phyloP scores from a whole-genome alignment of 1,140 invertebrate genomes.

The Eciton burchellii region DNA sequence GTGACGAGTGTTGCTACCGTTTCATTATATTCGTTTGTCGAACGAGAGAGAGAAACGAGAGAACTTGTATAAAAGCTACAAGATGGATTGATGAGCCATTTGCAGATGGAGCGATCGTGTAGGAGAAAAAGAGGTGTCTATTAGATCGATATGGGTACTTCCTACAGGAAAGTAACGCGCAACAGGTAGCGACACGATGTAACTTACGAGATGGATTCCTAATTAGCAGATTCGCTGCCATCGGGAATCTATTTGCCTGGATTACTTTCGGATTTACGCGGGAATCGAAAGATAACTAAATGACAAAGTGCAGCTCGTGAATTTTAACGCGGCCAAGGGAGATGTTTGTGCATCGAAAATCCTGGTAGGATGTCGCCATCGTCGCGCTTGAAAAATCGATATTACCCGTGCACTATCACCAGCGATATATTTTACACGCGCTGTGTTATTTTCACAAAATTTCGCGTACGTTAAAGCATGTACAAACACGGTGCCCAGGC shows the following conservation, averaged over 20 bases:
- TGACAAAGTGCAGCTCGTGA: constrained; percentile 46
- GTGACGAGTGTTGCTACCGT: neutral
- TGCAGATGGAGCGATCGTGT: constrained; percentile 4
- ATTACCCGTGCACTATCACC: constrained; percentile 31
- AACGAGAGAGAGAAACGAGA: neutral
- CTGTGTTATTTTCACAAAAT: constrained; percentile 15
- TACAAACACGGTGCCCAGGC: neutral
- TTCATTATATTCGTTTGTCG: neutral
- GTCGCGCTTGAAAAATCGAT: constrained; percentile 59
- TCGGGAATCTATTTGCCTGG: constrained; percentile 18
- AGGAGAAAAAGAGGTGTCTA: constrained; percentile 42
- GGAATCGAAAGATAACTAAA: constrained; percentile 45
- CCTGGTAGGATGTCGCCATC: constrained; percentile 37
- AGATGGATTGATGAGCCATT: constrained; percentile 1
- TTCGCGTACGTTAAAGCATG: constrained; percentile 16
- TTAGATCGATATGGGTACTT: constrained; percentile 66
- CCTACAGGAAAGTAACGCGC: constrained; percentile 65
- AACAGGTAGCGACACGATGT: constrained; percentile 70
- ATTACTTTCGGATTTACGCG: constrained; percentile 39
- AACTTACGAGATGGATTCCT: constrained; percentile 59
- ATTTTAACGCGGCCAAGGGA: constrained; percentile 9
- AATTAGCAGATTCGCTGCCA: constrained; percentile 44
- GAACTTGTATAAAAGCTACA: neutral
- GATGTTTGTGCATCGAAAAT: constrained; percentile 44
- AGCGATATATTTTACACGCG: constrained; percentile 1